A percentile compares a stretch with the other conserved stretches of the same genome.
These are phyloP conservation scores for Pygmarrhopalites habei DNA, from an alignment of 1,140 invertebrate species.

Conservation along the genomic window DNA sequence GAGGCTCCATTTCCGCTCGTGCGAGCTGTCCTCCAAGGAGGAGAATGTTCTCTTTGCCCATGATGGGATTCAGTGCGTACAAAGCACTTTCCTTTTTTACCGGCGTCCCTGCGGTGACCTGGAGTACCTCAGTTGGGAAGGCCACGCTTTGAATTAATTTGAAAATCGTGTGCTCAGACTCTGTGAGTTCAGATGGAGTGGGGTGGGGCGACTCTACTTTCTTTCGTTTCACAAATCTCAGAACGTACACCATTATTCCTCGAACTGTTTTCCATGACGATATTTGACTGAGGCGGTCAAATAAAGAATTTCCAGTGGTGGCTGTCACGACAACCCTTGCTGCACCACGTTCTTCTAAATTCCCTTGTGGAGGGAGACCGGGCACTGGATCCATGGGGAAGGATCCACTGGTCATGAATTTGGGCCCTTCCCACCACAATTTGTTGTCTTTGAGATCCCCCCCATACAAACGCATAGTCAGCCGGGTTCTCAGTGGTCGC, in stretches of 20 bases:
- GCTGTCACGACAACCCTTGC: not conserved
- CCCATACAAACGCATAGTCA: conserved; percentile 5
- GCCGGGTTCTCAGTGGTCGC: conserved; percentile 2
- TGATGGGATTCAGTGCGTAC: no score
- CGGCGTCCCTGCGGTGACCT: no score
- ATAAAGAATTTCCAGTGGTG: not conserved
- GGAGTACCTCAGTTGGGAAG: not conserved
- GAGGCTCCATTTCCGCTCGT: no score
- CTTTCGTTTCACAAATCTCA: no score
- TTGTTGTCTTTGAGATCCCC: not conserved
- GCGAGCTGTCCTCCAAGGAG: no score
- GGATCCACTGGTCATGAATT: not conserved
- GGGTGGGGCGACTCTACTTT: not conserved
- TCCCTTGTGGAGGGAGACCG: not conserved
- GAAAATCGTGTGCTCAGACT: not conserved
- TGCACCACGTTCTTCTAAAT: not conserved
- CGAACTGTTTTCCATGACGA: not conserved
- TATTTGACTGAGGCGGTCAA: no score
- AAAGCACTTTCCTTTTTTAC: no score
- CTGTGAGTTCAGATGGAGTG: not conserved
- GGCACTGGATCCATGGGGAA: not conserved
- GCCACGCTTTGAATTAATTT: not conserved
- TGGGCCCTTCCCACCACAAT: conserved; percentile 11
- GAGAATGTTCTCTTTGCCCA: no score
- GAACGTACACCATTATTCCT: not conserved